phyloP scores from a whole-genome alignment of 2,113 vertebrate species.

The Poeciliopsis retropinna region DNA sequence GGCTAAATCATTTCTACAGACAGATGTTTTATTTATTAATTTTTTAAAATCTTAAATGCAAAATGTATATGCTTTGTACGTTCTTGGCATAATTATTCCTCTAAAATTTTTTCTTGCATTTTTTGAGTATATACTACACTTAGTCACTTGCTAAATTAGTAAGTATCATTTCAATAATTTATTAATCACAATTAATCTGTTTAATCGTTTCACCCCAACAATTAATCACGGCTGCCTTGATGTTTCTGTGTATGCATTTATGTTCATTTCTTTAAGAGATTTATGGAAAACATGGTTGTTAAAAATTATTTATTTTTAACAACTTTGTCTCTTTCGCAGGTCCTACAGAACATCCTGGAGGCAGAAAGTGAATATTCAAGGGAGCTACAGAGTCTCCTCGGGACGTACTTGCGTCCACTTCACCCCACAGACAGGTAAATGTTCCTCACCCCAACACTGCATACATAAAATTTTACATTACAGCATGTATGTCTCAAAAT shows the following conservation, averaged over 20 bases:
- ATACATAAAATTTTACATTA: background rate
- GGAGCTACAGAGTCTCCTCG: slow-evolving; percentile 92
- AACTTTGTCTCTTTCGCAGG: slow-evolving; percentile 75
- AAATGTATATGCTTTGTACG: no score
- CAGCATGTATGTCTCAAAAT: background rate
- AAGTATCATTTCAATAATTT: no score
- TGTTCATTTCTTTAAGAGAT: background rate
- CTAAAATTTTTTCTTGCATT: no score
- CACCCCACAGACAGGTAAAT: slow-evolving; percentile 92
- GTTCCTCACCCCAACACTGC: background rate
- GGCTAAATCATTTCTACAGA: no score
- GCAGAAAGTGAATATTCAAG: slow-evolving; percentile 93
- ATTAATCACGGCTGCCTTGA: background rate
- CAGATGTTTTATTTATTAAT: no score
- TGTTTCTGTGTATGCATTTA: background rate
- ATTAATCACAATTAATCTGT: no score
- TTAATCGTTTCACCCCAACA: no score
- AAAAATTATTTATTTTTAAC: background rate
- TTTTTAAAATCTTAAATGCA: no score
- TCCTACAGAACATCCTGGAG: slow-evolving; percentile 97
- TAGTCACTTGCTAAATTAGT: no score
- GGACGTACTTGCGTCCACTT: slow-evolving; percentile 89
- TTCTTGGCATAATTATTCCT: no score
- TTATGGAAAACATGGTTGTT: background rate
- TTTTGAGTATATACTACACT: no score